A percentile compares a stretch with the other conserved stretches of the same genome.
Conservation (phyloP, 1,140 invertebrate genomes). For the Zophobas morio region DNA sequence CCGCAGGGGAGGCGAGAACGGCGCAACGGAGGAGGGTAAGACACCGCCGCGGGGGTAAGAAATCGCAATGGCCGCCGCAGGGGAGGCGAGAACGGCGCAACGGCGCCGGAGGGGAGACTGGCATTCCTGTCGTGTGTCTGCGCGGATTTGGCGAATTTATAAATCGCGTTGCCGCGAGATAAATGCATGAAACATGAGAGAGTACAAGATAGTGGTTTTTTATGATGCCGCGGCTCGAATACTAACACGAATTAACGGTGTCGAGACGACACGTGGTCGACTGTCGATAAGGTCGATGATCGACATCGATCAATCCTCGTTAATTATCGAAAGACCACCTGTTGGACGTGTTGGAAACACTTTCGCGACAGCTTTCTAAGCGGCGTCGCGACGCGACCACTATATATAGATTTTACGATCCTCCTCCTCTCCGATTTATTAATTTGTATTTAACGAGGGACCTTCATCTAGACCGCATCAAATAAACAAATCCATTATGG, state of each 20-base stretch:
- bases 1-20: not conserved
- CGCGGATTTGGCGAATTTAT: not conserved
- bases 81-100: not conserved
- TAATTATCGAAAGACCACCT: constrained; percentile 13
- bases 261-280: constrained; percentile 15
- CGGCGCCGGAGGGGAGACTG: not conserved
- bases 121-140: constrained; percentile 3
- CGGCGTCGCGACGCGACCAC: constrained; percentile 10
- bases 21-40: not conserved
- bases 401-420: not conserved
- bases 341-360: not conserved
- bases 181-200: constrained; percentile 16
- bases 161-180: constrained; percentile 4
- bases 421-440: constrained; percentile 8
- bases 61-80: not conserved
- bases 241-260: constrained; percentile 8
- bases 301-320: constrained; percentile 16
- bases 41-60: not conserved
- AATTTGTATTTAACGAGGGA: constrained; percentile 22
- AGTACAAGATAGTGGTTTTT: constrained; percentile 1
- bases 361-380: constrained; percentile 7
- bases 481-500: constrained; percentile 28
- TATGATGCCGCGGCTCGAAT: constrained; percentile 10
- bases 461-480: constrained; percentile 21
- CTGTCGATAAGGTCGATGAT: constrained; percentile 16